A percentile compares a stretch with the other conserved stretches of the same genome.
phyloP scores from a whole-genome alignment of 2,888 invertebrate species.

The Pristionchus mayeri region DNA sequence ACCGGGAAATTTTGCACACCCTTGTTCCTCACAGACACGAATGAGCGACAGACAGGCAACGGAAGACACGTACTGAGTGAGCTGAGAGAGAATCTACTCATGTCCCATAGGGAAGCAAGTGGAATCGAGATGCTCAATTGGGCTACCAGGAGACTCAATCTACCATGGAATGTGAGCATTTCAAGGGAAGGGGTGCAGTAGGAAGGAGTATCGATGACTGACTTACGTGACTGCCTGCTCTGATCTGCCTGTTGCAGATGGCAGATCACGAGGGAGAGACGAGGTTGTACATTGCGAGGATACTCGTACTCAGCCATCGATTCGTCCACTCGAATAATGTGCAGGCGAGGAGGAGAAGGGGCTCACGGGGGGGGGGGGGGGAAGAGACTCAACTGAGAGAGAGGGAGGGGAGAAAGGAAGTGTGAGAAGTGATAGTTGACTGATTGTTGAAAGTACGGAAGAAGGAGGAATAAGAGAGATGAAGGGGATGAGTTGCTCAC shows the following conservation, averaged over 20 bases:
- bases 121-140: conserved; percentile 31
- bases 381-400: no score
- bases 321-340: conserved; percentile 34
- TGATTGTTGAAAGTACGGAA: no score
- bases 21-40: conserved; percentile 2
- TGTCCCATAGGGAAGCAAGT: conserved; percentile 25
- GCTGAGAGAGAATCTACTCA: conserved; percentile 41
- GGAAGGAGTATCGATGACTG: neutral
- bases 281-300: neutral
- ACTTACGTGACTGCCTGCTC: neutral
- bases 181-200: neutral
- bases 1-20: no score
- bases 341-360: conserved; percentile 9
- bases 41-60: neutral
- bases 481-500: no score
- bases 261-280: conserved; percentile 11
- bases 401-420: neutral
- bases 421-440: no score
- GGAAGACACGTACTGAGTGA: neutral
- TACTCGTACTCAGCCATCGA: neutral
- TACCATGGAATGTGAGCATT: conserved; percentile 38
- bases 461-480: no score
- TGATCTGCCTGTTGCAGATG: conserved; percentile 30
- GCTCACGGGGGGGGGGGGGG: no score
- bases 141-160: conserved; percentile 26